Base-by-base conservation (phyloP, 1,140 invertebrate genomes). In the Achatina immaculata region DNA sequence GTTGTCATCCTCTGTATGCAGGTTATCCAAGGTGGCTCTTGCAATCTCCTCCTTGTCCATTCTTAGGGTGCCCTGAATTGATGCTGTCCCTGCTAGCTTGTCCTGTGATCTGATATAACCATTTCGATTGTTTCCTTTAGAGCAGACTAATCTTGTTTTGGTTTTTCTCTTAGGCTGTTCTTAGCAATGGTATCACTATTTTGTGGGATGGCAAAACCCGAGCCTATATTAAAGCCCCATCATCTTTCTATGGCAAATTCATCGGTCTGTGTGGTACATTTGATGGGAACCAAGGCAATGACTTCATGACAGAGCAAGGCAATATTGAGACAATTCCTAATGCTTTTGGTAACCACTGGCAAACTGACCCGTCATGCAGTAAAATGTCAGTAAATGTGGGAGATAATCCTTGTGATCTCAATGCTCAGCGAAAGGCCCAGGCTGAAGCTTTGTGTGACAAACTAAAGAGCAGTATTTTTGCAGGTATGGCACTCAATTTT, bases 261-360 rank as follows among this genome's bases (percentile, higher is more conserved):
- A 82, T 89, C 80, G 96, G 96, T 81, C 92, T 98, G 9, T 98
- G 96, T 86, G 96, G 96, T 31, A 97, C 96, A 0, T 97, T 96
- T 87, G 96, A 95, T 80, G 91, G 93, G 21, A 96, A 96, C 86
- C 95, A 96, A 87, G 95, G 95, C 85, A 96, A 97, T 88, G 96
- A 98, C 89, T 97, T 97, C 89, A 86, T 95, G 9, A 97, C 96
- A 0, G 95, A 95, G 0, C 95, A 96, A 87, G 95, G 95, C 28
- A 96, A 97, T 87, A 85, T 90, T 71, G 96, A 97, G 87, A 94
- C 95, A 65, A 93, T 94, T 0, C 92, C 94, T 0, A 91, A 94
- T 14, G 93, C 94, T 0, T 97, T 98, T 89, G 96, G 95, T 0
- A 96, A 96, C 88, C 96, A 96, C 85, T 97, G 96, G 96, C 96